phyloP scores from a whole-genome alignment of 2,797 vertebrate species.

The Decapterus maruadsi region DNA sequence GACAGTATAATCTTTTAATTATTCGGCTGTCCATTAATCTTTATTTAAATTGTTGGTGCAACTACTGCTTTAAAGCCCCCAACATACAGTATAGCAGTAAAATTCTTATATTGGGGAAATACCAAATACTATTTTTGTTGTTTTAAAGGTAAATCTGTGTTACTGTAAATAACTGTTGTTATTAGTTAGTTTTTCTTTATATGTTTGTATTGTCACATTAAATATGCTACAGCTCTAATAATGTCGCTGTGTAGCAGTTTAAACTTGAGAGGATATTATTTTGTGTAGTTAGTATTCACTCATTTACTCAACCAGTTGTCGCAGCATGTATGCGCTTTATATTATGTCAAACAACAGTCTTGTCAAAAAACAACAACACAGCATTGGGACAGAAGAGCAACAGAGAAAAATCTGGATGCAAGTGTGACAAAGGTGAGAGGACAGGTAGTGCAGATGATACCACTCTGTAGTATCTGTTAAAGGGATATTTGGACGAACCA shows the following conservation, averaged over 20 bases:
- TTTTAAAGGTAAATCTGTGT: neutral
- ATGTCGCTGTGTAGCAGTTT: neutral
- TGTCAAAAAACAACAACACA: neutral
- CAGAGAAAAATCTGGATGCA: neutral
- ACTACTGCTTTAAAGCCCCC: neutral
- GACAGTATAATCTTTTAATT: neutral
- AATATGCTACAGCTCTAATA: neutral
- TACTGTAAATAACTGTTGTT: neutral
- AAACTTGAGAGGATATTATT: neutral
- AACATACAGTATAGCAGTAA: neutral
- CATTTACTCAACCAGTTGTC: neutral
- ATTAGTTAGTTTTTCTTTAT: neutral
- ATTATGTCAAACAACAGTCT: neutral
- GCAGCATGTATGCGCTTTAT: neutral
- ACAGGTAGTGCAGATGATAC: conserved; percentile 14
- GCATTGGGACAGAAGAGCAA: neutral
- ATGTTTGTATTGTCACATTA: neutral
- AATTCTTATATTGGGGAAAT: neutral
- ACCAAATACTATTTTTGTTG: neutral
- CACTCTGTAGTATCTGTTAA: neutral
- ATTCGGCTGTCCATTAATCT: neutral
- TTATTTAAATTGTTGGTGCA: neutral
- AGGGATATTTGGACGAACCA: too few species aligned
- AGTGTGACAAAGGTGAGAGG: conserved; percentile 3
- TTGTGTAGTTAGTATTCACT: neutral